phyloP scores from a whole-genome alignment of 1,140 invertebrate species.

The Euura saliciscinereae region DNA sequence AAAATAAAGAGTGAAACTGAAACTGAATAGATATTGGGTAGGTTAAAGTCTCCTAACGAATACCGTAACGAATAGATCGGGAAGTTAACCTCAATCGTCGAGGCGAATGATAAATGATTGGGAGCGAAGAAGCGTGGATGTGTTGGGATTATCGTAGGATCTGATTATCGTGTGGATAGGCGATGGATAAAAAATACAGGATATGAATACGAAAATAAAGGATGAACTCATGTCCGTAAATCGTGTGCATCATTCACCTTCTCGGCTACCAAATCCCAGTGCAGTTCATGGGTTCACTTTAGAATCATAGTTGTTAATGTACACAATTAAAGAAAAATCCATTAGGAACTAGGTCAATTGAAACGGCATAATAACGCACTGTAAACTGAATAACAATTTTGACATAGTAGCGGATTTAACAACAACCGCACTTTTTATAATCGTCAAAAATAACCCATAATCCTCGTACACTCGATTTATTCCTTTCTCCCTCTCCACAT shows the following conservation, averaged over 20 bases:
- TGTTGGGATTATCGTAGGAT: no score
- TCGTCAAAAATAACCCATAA: constrained; percentile 2
- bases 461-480: neutral
- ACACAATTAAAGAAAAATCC: constrained; percentile 18
- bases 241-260: constrained; percentile 18
- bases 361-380: constrained; percentile 11
- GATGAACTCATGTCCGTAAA: constrained; percentile 21
- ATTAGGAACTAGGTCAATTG: constrained; percentile 34
- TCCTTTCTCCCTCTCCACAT: neutral
- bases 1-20: no score
- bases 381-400: neutral
- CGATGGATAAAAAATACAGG: neutral
- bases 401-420: neutral
- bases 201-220: constrained; percentile 18
- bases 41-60: no score
- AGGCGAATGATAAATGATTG: no score
- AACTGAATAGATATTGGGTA: no score
- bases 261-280: constrained; percentile 29
- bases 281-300: constrained; percentile 17
- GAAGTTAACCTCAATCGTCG: no score
- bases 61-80: no score
- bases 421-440: constrained; percentile 15
- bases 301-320: constrained; percentile 23
- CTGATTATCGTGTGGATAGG: neutral
- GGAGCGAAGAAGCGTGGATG: no score